Conservation (phyloP, 1,140 invertebrate species). For the Myzus persicae region DNA sequence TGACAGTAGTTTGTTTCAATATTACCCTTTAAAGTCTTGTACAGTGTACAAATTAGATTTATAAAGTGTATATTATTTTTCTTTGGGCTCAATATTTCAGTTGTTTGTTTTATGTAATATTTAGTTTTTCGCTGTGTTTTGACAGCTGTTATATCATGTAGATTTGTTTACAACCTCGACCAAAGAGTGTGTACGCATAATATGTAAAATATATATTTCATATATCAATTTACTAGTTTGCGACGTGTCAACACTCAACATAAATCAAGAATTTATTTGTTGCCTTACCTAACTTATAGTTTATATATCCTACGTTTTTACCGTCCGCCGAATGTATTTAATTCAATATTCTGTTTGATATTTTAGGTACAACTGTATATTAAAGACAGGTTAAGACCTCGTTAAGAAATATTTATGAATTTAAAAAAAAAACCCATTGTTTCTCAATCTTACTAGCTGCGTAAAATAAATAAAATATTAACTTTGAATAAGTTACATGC, state of each 20-base stretch:
- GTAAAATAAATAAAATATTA: no score
- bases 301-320: background rate
- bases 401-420: no score
- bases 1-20: no score
- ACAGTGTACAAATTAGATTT: no score
- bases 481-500: no score
- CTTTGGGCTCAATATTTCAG: background rate
- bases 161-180: background rate
- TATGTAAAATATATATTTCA: background rate
- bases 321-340: background rate
- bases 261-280: background rate
- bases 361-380: no score
- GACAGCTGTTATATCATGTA: background rate
- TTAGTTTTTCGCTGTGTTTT: background rate
- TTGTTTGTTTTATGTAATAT: background rate
- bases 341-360: no score
- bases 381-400: no score
- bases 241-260: background rate
- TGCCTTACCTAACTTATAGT: background rate
- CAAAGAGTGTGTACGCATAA: background rate
- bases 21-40: no score
- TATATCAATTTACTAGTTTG: background rate
- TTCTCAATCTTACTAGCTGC: no score
- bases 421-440: no score
- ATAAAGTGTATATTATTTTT: no score